Base-by-base conservation (phyloP, 2,888 invertebrate species). In the Strigamia transsilvanica region DNA sequence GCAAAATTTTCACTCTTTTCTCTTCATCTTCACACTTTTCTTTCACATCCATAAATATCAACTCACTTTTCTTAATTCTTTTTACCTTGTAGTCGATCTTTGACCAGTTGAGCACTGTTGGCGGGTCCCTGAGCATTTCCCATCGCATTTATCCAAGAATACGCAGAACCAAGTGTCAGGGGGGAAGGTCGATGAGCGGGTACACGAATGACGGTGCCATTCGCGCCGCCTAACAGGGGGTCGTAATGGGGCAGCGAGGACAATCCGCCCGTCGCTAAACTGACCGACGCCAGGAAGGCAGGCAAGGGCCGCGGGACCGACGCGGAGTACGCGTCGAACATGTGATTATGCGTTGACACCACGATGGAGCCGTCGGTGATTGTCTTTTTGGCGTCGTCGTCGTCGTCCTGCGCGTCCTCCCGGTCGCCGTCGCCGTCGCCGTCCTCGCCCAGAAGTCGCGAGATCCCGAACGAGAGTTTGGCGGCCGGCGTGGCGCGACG, bases 71-170 rank as follows among this genome's bases (percentile, higher is more conserved):
- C 12, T 18, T 18, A n/a, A n/a, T 18, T 18, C 5, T 6, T 21
- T 18, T 18, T 89, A 94, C 94, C 94, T 89, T 94, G 93, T 86
- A 94, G 89, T 89, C 94, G 90, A 88, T 94, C 94, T 89, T 94
- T 94, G 86, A 94, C 93, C 86, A 94, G 93, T 89, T 94, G 94
- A 86, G 93, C 92, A 2, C 93, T 93, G 87, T 94, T 92, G 80
- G 94, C 93, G 1, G 94, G 93, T 84, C 79, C 85, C 84, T 84
- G 84, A 13, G 85, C 80, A 12, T 83, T 79, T 41, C 82, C 82
- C 56, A 83, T 34, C 15, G 81, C 73, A 38, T 82, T 83, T 82
- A 83, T 83, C 83, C 83, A 83, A 3, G 83, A 81, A 78, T 80
- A 83, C 10, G 83, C 73, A 13, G 83, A 61, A 23, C 82, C 82